Evolutionary conservation across 2,888 invertebrate genomes (phyloP), one percentile per base, ranked within the genome.

Genomic region (Diogma glabrata): DNA sequence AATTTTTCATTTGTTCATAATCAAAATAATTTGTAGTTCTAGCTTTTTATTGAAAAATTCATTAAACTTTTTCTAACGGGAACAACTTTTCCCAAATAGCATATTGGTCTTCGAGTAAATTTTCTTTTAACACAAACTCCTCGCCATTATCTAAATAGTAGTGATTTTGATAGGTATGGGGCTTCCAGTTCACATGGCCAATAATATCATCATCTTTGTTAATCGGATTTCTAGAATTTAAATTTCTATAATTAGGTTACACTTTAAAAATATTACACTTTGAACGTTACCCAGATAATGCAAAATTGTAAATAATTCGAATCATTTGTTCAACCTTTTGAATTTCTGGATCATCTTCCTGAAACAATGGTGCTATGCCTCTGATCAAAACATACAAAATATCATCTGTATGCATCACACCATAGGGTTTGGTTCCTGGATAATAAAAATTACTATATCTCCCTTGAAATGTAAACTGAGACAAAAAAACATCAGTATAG

Each of bases 401-500:
- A 57, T 75, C 75, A 51, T 75, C 75, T 45, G 72, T 70, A 59
- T 74, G 74, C 0, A 66, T 67, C 3, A 72, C 67, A 6, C 78
- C 75, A 40, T 69, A 68, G 7, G 76, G 74, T 50, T 69, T 71
- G 19, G 76, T 75, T 47, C 67, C 70, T 0, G n/a, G n/a, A n/a
- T n/a, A n/a, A n/a, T n/a, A n/a, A 73, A 60, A 40, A 12, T 19
- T 40, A 12, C 81, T 80, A 56, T 72, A 74, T 55, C 75, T 69
- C 3, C 82, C 82, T 59, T 78, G 72, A 61, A 77, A 81, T 8
- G 74, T 70, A 58, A 82, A 81, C 46, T 74, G 67, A 61, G 79
- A 81, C 61, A 79, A 80, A 64, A 74, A 84, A 2, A 82, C 77
- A 64, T 10, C 69, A 67, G 1, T 75, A 79, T 26, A 75, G 69